phyloP scores from a whole-genome alignment of 2,888 invertebrate genomes.

The Drosophila mimica region DNA sequence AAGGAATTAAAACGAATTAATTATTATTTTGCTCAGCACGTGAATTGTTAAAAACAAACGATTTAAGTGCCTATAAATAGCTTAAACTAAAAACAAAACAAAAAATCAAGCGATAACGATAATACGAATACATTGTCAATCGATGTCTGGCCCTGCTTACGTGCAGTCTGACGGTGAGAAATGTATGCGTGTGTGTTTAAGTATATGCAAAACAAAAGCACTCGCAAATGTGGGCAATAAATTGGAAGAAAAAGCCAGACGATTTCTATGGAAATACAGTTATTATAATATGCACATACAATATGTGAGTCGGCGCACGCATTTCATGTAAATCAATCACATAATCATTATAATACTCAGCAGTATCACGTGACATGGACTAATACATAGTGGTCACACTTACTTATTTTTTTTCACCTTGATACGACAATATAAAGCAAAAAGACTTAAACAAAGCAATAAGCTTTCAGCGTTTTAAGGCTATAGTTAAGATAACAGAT shows the following conservation, averaged over 20 bases:
- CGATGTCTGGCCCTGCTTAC: conserved; percentile 34
- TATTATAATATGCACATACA: conserved; percentile 3
- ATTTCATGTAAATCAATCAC: conserved; percentile 19
- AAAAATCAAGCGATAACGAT: conserved; percentile 42
- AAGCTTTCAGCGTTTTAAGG: background rate
- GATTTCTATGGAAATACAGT: conserved; percentile 7
- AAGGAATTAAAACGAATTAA: background rate
- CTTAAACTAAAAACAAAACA: conserved; percentile 2
- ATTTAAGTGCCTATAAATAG: conserved; percentile 25
- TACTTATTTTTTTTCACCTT: conserved; percentile 1
- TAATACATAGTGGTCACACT: background rate
- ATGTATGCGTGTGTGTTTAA: background rate
- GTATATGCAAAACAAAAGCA: conserved; percentile 8
- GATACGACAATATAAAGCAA: background rate
- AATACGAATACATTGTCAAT: conserved; percentile 19
- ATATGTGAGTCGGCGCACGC: conserved; percentile 19
- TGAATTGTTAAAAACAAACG: conserved; percentile 22
- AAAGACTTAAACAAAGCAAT: conserved; percentile 16
- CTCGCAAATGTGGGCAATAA: background rate
- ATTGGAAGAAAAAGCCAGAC: background rate
- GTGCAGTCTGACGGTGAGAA: conserved; percentile 20
- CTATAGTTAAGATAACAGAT: conserved; percentile 34
- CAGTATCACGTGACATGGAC: conserved; percentile 32
- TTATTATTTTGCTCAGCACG: conserved; percentile 30
- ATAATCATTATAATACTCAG: background rate